A percentile compares a stretch with the other conserved stretches of the same genome.
phyloP scores from a whole-genome alignment of 2,113 vertebrate species.

The Monopterus albus region DNA sequence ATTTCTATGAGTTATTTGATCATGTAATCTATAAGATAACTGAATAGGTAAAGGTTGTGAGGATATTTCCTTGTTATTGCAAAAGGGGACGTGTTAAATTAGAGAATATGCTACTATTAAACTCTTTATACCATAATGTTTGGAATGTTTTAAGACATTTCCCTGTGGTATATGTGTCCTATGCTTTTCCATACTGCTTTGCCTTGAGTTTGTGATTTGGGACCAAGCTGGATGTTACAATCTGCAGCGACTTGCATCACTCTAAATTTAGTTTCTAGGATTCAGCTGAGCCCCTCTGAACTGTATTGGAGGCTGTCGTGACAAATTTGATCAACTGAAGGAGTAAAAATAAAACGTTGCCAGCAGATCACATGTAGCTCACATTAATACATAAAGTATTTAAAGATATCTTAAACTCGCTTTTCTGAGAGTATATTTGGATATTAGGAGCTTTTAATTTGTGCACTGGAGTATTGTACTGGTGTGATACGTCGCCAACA shows the following conservation, averaged over 20 bases:
- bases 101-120: neutral
- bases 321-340: constrained; percentile 29
- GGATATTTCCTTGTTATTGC: neutral
- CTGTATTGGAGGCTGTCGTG: constrained; percentile 38
- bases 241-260: constrained; percentile 2
- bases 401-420: neutral
- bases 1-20: too few relatives aligned
- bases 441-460: constrained; percentile 28
- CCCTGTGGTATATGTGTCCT: neutral
- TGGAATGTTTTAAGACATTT: neutral
- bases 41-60: neutral
- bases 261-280: constrained; percentile 12
- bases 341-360: constrained; percentile 22
- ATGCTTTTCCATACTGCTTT: neutral
- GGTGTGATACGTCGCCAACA: constrained; percentile 33
- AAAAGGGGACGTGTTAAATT: neutral
- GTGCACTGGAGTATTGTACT: constrained; percentile 20
- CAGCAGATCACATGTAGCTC: neutral
- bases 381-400: neutral
- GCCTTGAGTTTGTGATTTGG: neutral
- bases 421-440: constrained; percentile 3
- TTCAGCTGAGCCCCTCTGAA: constrained; percentile 9
- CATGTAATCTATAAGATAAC: neutral
- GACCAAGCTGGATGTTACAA: neutral
- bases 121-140: neutral